Evolutionary conservation across 2,797 vertebrate genomes (phyloP), one percentile per base, ranked within the genome.

Genomic region (Aphelocoma californica): DNA sequence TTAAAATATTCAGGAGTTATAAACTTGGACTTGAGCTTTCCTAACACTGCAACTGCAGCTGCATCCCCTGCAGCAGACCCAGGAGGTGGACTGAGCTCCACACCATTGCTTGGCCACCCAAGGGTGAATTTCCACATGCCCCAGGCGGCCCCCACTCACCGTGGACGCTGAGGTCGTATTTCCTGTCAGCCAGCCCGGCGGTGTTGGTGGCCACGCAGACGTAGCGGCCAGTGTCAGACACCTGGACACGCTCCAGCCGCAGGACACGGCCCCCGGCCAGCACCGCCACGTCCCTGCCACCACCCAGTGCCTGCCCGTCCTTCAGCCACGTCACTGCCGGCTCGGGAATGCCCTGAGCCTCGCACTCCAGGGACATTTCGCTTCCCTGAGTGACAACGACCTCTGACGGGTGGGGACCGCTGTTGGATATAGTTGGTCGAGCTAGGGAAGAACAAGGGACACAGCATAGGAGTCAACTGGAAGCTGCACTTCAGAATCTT

Each of bases 171-270:
- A 99, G 91, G 80, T 99, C 98, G 5, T 98, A 98, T 92, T 98
- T 99, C 94, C 96, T 98, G 97, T 99, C 99, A 3, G 98, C 96
- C 94, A 99, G 98, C 83, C 99, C 99, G 2, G 99, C 99, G 61
- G 98, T 97, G 51, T 99, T 99, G 65, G 99, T 95, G 81, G 99
- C 99, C 12, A 99, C 97, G 34, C 99, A 99, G 62, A 98, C 97
- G 80, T 99, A 99, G 82, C 98, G 98, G 23, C 99, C 99, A 0
- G 98, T 99, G 97, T 99, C 98, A 3, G 98, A 98, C 83, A 99
- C 97, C 25, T 97, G 98, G 44, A 98, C 92, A 0, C 97, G 98
- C 92, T 97, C 98, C 92, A 99, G 97, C 65, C 97, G 98, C 88
- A 99, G 96, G 40, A 98, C 79, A 26, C 67, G 97, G 9, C 99